Evolutionary conservation across 2,888 invertebrate species (phyloP).

Genomic region (Dermolepida albohirtum): DNA sequence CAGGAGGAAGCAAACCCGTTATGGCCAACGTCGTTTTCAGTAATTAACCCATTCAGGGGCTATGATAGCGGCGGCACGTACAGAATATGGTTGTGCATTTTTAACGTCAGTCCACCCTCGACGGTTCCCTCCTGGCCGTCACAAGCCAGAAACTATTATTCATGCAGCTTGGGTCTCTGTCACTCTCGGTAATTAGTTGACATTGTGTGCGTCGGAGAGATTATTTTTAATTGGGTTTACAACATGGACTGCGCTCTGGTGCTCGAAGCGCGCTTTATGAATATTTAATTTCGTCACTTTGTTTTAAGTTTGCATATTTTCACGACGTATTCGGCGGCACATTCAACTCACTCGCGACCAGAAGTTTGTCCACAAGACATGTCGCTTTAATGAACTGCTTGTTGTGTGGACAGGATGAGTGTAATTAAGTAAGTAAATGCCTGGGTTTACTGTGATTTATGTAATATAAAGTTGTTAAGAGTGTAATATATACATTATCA

Average conservation of each 20-base stretch:
- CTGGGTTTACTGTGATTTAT: too few relatives aligned
- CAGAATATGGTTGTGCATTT: slow-evolving; percentile 20
- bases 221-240: slow-evolving; percentile 37
- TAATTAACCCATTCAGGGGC: slow-evolving; percentile 28
- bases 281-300: slow-evolving; percentile 30
- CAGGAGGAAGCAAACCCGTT: background rate
- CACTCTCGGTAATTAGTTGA: slow-evolving; percentile 25
- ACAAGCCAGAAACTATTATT: slow-evolving; percentile 28
- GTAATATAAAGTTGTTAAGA: too few relatives aligned
- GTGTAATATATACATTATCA: too few relatives aligned
- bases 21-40: slow-evolving; percentile 6
- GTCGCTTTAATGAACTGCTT: too few relatives aligned
- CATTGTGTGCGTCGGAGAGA: slow-evolving; percentile 32
- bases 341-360: slow-evolving; percentile 1
- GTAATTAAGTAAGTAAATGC: too few relatives aligned
- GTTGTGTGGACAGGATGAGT: too few relatives aligned
- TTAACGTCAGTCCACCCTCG: slow-evolving; percentile 7
- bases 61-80: background rate
- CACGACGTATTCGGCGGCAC: background rate
- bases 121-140: background rate
- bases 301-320: slow-evolving; percentile 27
- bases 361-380: too few relatives aligned
- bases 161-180: slow-evolving; percentile 8
- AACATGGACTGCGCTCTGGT: slow-evolving; percentile 4
- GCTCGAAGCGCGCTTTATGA: slow-evolving; percentile 10